phyloP scores from a whole-genome alignment of 2,113 vertebrate species.

The Neolamprologus modestus region DNA sequence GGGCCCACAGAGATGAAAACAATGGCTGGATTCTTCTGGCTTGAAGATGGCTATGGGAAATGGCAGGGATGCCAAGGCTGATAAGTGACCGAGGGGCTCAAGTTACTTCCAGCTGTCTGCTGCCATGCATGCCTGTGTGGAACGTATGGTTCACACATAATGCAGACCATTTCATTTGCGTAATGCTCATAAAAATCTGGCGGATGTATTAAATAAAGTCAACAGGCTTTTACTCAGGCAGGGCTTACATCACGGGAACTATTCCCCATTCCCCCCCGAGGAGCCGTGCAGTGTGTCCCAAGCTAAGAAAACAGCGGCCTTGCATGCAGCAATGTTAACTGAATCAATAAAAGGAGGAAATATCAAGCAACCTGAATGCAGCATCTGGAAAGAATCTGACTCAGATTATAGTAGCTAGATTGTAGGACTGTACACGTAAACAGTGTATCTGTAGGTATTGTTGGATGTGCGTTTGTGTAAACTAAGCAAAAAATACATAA shows the following conservation, averaged over 20 bases:
- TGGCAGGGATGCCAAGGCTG: conserved; percentile 64
- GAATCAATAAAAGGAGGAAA: conserved; percentile 59
- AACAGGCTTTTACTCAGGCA: conserved; percentile 47
- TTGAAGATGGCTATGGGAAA: conserved; percentile 72
- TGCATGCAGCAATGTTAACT: conserved; percentile 45
- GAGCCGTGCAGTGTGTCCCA: conserved; percentile 38
- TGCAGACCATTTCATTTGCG: conserved; percentile 65
- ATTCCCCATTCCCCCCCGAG: conserved; percentile 42
- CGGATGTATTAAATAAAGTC: conserved; percentile 68
- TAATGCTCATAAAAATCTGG: conserved; percentile 59
- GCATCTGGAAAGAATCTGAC: conserved; percentile 45
- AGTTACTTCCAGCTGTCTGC: conserved; percentile 76
- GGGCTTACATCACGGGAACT: conserved; percentile 61
- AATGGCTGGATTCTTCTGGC: conserved; percentile 72
- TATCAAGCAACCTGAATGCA: conserved; percentile 19
- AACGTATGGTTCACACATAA: conserved; percentile 64
- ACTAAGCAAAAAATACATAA: conserved; percentile 4
- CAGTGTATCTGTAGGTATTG: conserved; percentile 28
- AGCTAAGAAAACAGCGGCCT: conserved; percentile 70
- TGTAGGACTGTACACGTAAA: conserved; percentile 10
- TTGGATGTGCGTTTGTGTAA: not conserved
- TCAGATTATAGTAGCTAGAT: conserved; percentile 16
- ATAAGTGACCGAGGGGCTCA: conserved; percentile 70
- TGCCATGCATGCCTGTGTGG: conserved; percentile 55
- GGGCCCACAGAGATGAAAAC: conserved; percentile 70